phyloP scores from a whole-genome alignment of 2,113 vertebrate genomes.

The Sitta europaea region DNA sequence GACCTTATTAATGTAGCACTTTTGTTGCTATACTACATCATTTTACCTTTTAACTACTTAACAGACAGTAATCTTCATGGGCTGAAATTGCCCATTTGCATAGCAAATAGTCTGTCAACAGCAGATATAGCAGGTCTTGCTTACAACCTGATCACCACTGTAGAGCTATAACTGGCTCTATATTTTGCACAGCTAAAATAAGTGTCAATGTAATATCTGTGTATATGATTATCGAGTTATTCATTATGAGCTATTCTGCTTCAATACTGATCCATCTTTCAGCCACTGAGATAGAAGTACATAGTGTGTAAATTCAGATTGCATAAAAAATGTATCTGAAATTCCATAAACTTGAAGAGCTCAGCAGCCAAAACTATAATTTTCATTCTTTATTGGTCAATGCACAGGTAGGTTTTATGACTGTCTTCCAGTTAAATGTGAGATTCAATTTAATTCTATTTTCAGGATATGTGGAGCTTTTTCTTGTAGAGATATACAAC shows the following conservation, averaged over 20 bases:
- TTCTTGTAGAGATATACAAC: background rate
- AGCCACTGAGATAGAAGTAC: background rate
- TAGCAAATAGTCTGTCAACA: background rate
- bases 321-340: background rate
- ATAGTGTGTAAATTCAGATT: background rate
- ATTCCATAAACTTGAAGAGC: background rate
- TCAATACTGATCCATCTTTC: background rate
- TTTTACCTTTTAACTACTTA: background rate
- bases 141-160: background rate
- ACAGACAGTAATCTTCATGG: background rate
- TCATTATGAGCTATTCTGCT: background rate
- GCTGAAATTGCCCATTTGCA: background rate
- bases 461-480: background rate
- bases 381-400: background rate
- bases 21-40: background rate
- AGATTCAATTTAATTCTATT: background rate
- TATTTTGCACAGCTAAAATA: background rate
- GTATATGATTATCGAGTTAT: background rate
- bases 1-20: background rate
- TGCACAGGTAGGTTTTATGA: background rate
- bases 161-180: background rate
- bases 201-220: background rate
- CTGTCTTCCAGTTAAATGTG: background rate
- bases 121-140: background rate
- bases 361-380: background rate